Evolutionary conservation across 2,888 invertebrate species (phyloP).

Genomic region (Limenitis camilla): DNA sequence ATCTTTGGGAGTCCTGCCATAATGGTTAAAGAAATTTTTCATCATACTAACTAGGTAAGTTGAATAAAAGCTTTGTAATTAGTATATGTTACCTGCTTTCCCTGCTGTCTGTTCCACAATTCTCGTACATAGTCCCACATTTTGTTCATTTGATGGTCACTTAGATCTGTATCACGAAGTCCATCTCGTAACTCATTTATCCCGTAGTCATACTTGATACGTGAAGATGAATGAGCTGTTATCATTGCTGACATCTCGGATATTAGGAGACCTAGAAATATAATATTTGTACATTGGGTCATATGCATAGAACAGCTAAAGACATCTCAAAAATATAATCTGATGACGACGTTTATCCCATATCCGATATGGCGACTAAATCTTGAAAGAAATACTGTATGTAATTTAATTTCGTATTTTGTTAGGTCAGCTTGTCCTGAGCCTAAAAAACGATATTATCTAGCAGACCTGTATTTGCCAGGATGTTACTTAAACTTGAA

Average conservation of each 20-base stretch:
- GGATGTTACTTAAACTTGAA: too few relatives aligned
- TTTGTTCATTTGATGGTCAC: conserved; percentile 68
- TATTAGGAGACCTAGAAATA: conserved; percentile 57
- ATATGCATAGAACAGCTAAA: not conserved
- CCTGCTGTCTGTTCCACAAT: conserved; percentile 69
- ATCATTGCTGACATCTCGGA: conserved; percentile 73
- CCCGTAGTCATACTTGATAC: conserved; percentile 67
- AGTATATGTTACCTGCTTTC: conserved; percentile 51
- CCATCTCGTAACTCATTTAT: conserved; percentile 68
- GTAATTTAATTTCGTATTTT: too few relatives aligned
- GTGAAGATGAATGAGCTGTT: conserved; percentile 64
- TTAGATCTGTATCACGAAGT: conserved; percentile 62
- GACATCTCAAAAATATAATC: not conserved
- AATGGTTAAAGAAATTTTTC: not conserved
- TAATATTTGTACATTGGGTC: not conserved
- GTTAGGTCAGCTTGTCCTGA: too few relatives aligned
- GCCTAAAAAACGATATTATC: too few relatives aligned
- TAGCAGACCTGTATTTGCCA: too few relatives aligned
- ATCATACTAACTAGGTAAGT: not conserved
- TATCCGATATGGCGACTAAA: too few relatives aligned
- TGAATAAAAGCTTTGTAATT: not conserved
- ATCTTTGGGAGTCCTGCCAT: too few relatives aligned
- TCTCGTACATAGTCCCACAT: conserved; percentile 71
- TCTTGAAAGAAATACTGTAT: too few relatives aligned
- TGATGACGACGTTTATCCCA: too few relatives aligned